Evolutionary conservation across 92 coral and sea anemone species (phyloP), one percentile per base, ranked within the genome.

Genomic region (Chrysogorgia sp.): DNA sequence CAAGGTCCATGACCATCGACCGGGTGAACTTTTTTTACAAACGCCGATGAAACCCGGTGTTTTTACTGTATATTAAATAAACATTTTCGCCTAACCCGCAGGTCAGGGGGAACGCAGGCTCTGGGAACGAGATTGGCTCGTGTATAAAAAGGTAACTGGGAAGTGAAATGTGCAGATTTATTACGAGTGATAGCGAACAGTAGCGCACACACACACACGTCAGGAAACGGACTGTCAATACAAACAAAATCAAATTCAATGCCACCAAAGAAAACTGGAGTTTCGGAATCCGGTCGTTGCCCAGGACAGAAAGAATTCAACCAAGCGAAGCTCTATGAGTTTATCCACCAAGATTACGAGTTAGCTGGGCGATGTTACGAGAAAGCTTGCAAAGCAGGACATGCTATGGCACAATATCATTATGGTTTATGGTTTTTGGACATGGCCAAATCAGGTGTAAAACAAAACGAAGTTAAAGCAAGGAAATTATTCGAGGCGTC

Each of bases 341-440:
- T 55, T 69, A 82, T 77, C 19, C 48, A 55, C 25, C 63, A 69
- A 15, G 64, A 25, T 1, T 78, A 13, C 75, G 29, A 9, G 14
- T 34, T 61, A 20, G 84, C 88, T 2, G 45, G 62, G 10, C 10
- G 40, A 14, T 63, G 22, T 57, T 84, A 84, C 59, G 84, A 84
- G 77, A 84, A 77, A 62, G 88, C 88, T 5, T 58, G 83, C 14
- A 40, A 75, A 58, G 48, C 20, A 28, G 82, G 82, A 2, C 84
- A 84, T 60, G 84, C 88, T 12, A 32, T 84, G 19, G 88, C 88
- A 0, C 88, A 69, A 81, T 84, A 77, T 45, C 80, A 84, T 26
- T 84, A 78, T 35, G 84, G 71, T 32, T 31, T 84, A 20, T 84
- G 88, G 88, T 78, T 34, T 61, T 43, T 84, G n/a, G 70, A 84